phyloP scores from a whole-genome alignment of 2,113 vertebrate genomes.

The Dendropsophus ebraccatus region DNA sequence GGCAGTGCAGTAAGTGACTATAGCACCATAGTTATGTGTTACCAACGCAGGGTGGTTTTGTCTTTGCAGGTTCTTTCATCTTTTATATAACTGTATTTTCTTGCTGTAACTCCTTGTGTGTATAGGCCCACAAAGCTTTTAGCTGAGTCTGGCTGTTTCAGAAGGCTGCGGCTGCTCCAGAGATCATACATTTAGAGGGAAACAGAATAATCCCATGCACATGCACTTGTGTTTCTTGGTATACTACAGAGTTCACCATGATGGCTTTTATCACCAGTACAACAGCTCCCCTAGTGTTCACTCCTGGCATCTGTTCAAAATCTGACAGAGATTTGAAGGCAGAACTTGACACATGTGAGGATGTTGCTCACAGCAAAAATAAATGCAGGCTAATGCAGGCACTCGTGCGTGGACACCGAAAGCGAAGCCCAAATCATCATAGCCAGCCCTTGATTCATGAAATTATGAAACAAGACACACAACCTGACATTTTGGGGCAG shows the following conservation, averaged over 20 bases:
- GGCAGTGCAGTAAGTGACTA: neutral
- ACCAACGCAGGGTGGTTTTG: neutral
- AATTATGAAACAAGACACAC: neutral
- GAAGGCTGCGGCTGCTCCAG: neutral
- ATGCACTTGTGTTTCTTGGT: neutral
- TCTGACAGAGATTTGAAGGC: neutral
- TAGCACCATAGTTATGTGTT: neutral
- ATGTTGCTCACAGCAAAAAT: conserved; percentile 20
- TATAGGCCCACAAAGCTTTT: too few species aligned
- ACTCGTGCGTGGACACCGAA: neutral
- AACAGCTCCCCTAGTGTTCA: conserved; percentile 23
- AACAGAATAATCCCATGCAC: neutral
- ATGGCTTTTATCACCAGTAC: neutral
- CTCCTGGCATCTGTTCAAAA: neutral
- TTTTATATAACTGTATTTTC: neutral
- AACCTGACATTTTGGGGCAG: conserved; percentile 1
- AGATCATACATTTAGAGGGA: neutral
- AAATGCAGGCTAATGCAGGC: conserved; percentile 26
- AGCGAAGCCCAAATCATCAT: conserved; percentile 10
- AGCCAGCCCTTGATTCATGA: neutral
- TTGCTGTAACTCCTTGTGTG: neutral
- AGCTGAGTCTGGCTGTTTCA: too few species aligned
- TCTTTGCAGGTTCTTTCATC: neutral
- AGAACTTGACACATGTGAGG: conserved; percentile 15
- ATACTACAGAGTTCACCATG: neutral